Percentiles rank a stretch among this genome's conserved stretches.
These are phyloP conservation scores for Nyctibius bracteatus DNA, from an alignment of 2,113 vertebrate genomes.

Conservation along the genomic window DNA sequence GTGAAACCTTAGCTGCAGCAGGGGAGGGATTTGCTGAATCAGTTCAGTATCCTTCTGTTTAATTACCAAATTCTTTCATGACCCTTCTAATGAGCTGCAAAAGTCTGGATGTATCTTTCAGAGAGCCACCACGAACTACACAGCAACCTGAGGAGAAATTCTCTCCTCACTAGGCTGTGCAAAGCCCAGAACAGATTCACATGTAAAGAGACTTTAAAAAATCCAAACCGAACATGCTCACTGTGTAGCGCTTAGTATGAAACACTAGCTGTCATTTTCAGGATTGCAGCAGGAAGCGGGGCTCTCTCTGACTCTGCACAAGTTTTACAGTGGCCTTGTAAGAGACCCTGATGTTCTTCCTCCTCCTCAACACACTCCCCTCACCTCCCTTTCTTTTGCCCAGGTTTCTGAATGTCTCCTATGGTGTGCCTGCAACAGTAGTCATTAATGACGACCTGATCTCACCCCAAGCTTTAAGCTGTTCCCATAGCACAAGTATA, in stretches of 20 bases:
- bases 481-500: not conserved
- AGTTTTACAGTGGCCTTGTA: not conserved
- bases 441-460: not conserved
- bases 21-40: not conserved
- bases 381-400: not conserved
- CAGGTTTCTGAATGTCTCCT: not conserved
- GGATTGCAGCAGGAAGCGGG: not conserved
- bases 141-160: not conserved
- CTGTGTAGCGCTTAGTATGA: not conserved
- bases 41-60: not conserved
- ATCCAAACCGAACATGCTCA: rapidly evolving
- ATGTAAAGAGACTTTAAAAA: not conserved
- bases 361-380: not conserved
- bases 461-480: not conserved
- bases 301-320: not conserved
- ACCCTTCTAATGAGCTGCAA: not conserved
- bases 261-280: not conserved
- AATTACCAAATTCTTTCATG: not conserved
- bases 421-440: not conserved
- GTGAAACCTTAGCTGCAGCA: not conserved
- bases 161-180: not conserved
- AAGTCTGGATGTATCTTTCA: not conserved
- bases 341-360: not conserved
- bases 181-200: not conserved
- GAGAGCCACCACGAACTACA: not conserved